Percentiles rank a stretch among this genome's conserved stretches.
Conservation (phyloP, 2,113 vertebrate genomes). For the Mesocricetus auratus region DNA sequence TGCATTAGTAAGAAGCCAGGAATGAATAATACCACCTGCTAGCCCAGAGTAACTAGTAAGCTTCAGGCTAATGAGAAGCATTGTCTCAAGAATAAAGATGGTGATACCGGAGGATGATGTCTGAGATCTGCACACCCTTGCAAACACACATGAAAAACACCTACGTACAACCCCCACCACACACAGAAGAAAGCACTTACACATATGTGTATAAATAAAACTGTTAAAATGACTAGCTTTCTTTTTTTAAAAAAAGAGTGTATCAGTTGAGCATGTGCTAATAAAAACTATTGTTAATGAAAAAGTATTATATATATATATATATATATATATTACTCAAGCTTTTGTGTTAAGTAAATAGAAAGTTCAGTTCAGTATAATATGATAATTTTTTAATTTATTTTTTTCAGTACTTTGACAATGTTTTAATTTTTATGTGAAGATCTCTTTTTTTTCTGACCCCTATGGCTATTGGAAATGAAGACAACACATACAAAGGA, state of each 20-base stretch:
- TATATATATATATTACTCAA: background rate
- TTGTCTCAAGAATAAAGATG: background rate
- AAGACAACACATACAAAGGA: too few relatives aligned
- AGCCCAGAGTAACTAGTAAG: background rate
- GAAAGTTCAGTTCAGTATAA: background rate
- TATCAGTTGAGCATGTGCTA: background rate
- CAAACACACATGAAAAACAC: background rate
- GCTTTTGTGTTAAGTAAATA: background rate
- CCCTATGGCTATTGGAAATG: too few relatives aligned
- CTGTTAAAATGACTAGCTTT: background rate
- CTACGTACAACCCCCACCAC: too few relatives aligned
- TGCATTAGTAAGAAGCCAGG: background rate
- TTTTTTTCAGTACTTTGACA: background rate
- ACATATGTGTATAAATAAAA: background rate
- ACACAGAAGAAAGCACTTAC: background rate
- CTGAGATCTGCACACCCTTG: background rate
- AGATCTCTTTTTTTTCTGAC: background rate
- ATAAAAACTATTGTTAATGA: background rate
- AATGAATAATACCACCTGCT: fast-evolving
- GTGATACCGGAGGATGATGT: background rate
- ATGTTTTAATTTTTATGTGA: background rate
- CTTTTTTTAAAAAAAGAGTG: background rate
- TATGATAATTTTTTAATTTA: background rate
- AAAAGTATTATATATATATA: too few relatives aligned
- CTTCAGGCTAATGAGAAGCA: background rate